Conservation (phyloP, 1,140 invertebrate species). For the Lordiphosa clarofinis region DNA sequence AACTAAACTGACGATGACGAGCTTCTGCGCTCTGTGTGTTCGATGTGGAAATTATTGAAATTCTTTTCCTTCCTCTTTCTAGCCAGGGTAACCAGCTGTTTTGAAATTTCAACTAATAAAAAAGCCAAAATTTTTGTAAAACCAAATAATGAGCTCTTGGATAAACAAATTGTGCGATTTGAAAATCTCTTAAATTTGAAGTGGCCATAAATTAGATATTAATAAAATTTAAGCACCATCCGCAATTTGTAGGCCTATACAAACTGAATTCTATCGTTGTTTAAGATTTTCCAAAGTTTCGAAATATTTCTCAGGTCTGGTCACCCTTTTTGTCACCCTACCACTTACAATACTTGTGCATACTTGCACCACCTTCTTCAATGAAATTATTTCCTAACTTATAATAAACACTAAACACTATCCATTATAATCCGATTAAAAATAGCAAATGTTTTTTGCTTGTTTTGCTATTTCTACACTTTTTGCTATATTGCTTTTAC, state of each 20-base stretch:
- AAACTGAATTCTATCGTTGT: constrained; percentile 1
- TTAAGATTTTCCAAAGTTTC: background rate
- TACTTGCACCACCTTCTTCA: constrained; percentile 27
- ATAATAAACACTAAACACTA: constrained; percentile 67
- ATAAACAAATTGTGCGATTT: background rate
- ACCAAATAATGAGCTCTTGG: constrained; percentile 5
- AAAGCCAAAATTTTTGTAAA: constrained; percentile 2
- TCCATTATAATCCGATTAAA: constrained; percentile 74
- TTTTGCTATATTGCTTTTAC: constrained; percentile 39
- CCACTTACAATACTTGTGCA: constrained; percentile 9
- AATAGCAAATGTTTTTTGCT: constrained; percentile 59
- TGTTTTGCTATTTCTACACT: constrained; percentile 37
- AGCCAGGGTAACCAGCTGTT: constrained; percentile 61
- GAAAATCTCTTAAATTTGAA: constrained; percentile 6
- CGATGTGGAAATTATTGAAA: constrained; percentile 73
- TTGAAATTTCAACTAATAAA: constrained; percentile 16
- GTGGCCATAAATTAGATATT: constrained; percentile 27
- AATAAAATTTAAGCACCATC: constrained; percentile 6
- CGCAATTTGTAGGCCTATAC: constrained; percentile 3
- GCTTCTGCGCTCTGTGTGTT: constrained; percentile 37
- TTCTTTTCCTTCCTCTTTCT: constrained; percentile 43
- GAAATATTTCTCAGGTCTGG: constrained; percentile 15
- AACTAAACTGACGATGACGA: constrained; percentile 65
- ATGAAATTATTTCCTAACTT: constrained; percentile 54
- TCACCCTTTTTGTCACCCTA: constrained; percentile 52